Evolutionary conservation across 2,888 invertebrate species (phyloP), one percentile per base, ranked within the genome.

Genomic region (Microplitis manilae): DNA sequence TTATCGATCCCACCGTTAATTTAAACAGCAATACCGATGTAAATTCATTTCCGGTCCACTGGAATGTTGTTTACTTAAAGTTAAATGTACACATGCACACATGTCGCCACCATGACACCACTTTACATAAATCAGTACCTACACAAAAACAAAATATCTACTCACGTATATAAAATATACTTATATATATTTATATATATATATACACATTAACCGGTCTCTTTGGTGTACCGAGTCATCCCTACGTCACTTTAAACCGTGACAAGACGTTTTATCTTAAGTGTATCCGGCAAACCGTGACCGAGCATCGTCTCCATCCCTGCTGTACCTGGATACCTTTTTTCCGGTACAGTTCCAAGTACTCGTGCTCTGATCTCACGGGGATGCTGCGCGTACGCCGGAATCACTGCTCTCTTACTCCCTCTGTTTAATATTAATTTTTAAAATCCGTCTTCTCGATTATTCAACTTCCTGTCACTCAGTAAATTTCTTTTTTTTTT

Each of bases 1-100:
- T 85, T 86, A 87, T 86, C 82, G 87, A 87, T 87, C 83, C 79
- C 80, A 76, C 81, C 68, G 79, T 82, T 81, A 85, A 84, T 85
- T 82, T 81, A 83, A 81, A 81, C 82, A 80, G 75, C 81, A 77
- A 50, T 13, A 50, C 50, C 13, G 50, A 50, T 76, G 80, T 80
- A 78, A 78, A 81, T 81, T 82, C 82, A 84, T 73, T 76, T 73
- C 75, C 77, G 71, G 71, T 72, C 75, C 68, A 71, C 50, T 77
- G 79, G 77, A 81, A 78, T 79, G 80, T 79, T 79, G 50, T 13
- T 50, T 50, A 50, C 50, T 50, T 50, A 13, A 13, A 50, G 5
- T 50, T 50, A 4, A 13, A 50, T 7, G 4, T 7, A 50, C 70
- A 75, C 73, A 70, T 69, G 68, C 15, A 71, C 59, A 60, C 20